Conservation (phyloP, 2,888 invertebrate genomes). For the Myopa testacea region DNA sequence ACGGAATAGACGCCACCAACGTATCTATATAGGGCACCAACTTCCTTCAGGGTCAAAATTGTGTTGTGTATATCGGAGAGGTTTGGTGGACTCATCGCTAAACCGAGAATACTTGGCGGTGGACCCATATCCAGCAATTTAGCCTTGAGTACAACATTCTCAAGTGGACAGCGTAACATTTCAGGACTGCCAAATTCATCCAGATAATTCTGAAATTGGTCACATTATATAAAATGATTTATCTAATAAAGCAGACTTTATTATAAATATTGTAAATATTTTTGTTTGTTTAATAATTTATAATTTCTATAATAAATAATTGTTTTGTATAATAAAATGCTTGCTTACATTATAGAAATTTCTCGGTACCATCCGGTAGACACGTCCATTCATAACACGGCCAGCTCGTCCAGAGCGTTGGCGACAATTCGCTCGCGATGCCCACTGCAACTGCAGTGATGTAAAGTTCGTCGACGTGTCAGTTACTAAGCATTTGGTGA, state of each 20-base stretch:
- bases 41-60: slow-evolving; percentile 84
- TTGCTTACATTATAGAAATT: slow-evolving; percentile 74
- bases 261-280: too few species aligned
- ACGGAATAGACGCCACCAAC: slow-evolving; percentile 70
- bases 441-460: slow-evolving; percentile 84
- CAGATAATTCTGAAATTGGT: slow-evolving; percentile 68
- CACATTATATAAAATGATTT: neutral
- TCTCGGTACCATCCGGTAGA: slow-evolving; percentile 82
- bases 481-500: slow-evolving; percentile 84
- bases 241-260: neutral
- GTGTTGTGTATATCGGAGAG: slow-evolving; percentile 84
- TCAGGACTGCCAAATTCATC: slow-evolving; percentile 76
- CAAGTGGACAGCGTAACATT: slow-evolving; percentile 84
- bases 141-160: slow-evolving; percentile 81
- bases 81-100: slow-evolving; percentile 90
- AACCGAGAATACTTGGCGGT: slow-evolving; percentile 80
- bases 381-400: slow-evolving; percentile 85
- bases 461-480: slow-evolving; percentile 78
- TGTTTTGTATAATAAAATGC: neutral
- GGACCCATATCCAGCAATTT: slow-evolving; percentile 88
- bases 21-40: slow-evolving; percentile 81
- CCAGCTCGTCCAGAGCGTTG: slow-evolving; percentile 94
- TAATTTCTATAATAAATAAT: too few species aligned
- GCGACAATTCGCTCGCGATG: slow-evolving; percentile 87
- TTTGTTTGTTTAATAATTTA: neutral